These are phyloP conservation scores for Xanthia icteritia DNA, from an alignment of 2,888 invertebrate species.

Conservation along the genomic window DNA sequence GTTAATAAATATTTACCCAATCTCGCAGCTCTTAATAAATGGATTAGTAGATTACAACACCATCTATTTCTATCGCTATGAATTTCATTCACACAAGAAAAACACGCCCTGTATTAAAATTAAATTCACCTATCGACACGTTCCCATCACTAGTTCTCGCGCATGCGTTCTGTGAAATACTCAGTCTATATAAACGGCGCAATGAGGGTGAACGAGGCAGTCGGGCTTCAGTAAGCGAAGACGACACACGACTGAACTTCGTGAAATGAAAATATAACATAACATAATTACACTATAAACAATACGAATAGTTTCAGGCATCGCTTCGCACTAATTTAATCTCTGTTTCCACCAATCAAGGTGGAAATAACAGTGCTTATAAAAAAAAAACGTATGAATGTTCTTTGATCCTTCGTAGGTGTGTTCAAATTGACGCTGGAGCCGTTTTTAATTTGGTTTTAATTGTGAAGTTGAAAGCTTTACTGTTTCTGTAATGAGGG, in stretches of 20 bases:
- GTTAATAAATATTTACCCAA: background rate
- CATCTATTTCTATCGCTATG: background rate
- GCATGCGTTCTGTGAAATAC: conserved; percentile 72
- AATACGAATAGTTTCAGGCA: background rate
- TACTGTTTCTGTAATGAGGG: conserved; percentile 30
- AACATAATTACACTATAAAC: background rate
- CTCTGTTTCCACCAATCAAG: background rate
- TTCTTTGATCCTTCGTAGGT: background rate
- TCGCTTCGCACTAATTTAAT: background rate
- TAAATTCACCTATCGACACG: conserved; percentile 62
- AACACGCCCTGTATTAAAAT: background rate
- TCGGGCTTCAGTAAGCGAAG: conserved; percentile 10
- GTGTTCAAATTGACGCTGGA: background rate
- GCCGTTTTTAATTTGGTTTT: conserved; percentile 46
- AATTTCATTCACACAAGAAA: background rate
- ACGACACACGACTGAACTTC: background rate
- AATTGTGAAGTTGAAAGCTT: conserved; percentile 52
- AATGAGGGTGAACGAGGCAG: conserved; percentile 34
- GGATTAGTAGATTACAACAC: background rate
- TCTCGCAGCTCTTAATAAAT: background rate
- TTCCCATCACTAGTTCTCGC: conserved; percentile 69
- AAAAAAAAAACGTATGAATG: background rate
- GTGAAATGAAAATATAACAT: background rate
- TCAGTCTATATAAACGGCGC: conserved; percentile 52
- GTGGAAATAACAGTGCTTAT: background rate